Percentiles rank a stretch among this genome's conserved stretches.
Conservation (phyloP, 1,140 invertebrate genomes). For the Protaetia brevitarsis region DNA sequence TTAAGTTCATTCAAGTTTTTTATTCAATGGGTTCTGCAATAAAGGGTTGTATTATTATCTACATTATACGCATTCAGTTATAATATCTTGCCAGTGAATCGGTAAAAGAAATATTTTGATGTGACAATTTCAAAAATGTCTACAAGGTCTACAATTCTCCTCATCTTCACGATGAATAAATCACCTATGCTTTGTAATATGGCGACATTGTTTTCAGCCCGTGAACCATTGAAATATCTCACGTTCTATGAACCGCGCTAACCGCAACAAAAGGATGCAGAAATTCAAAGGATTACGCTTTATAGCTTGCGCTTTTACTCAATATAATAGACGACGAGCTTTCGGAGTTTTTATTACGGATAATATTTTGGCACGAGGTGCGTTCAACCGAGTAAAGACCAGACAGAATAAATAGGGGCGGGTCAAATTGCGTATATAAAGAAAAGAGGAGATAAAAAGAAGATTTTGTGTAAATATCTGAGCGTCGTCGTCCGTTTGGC, state of each 20-base stretch:
- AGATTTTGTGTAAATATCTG: constrained; percentile 2
- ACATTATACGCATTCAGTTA: no score
- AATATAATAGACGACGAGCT: neutral
- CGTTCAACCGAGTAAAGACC: neutral
- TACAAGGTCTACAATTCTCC: no score
- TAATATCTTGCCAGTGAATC: no score
- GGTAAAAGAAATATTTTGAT: no score
- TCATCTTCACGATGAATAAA: neutral
- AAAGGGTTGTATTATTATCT: no score
- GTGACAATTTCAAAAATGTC: no score
- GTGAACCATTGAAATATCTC: neutral
- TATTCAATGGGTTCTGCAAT: no score
- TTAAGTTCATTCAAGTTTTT: no score
- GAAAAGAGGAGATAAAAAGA: neutral
- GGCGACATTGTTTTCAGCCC: neutral
- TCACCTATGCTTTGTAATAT: neutral
- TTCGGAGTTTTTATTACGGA: neutral
- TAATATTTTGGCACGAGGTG: constrained; percentile 11
- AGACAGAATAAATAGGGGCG: neutral
- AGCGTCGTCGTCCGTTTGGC: constrained; percentile 6
- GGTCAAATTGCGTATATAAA: neutral
- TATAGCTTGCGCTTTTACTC: constrained; percentile 2
- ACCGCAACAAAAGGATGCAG: constrained; percentile 1
- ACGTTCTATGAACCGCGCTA: neutral
- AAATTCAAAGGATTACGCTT: constrained; percentile 10